Evolutionary conservation across 2,888 invertebrate species (phyloP).

Genomic region (Lysandra coridon): DNA sequence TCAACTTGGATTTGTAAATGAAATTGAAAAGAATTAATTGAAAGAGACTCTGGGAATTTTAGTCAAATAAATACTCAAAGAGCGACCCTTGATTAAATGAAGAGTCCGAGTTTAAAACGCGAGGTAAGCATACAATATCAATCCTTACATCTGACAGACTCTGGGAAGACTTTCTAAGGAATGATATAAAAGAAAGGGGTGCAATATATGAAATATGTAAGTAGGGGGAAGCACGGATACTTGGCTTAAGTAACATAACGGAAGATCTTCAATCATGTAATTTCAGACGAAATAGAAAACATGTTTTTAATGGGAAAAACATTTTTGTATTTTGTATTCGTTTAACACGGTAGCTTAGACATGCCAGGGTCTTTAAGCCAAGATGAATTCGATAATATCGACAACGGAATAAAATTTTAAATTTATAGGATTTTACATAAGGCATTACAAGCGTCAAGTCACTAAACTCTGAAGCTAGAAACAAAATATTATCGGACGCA

Average conservation of each 20-base stretch:
- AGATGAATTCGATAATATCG: neutral
- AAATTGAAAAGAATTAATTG: conserved; percentile 44
- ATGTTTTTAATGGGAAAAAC: conserved; percentile 13
- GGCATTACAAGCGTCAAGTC: neutral
- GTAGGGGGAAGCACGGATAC: conserved; percentile 12
- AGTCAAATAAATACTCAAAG: conserved; percentile 60
- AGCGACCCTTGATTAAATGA: conserved; percentile 62
- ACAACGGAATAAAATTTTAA: neutral
- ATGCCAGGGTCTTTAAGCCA: neutral
- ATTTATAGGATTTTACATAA: neutral
- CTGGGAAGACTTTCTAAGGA: conserved; percentile 25
- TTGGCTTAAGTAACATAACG: conserved; percentile 21
- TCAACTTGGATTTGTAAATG: conserved; percentile 31
- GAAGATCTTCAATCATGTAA: conserved; percentile 28
- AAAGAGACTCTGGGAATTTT: conserved; percentile 50
- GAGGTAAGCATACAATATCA: conserved; percentile 54
- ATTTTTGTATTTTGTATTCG: conserved; percentile 2
- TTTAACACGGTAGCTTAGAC: neutral
- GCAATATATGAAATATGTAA: conserved; percentile 27
- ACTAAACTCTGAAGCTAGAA: too few species aligned
- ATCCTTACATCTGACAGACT: conserved; percentile 32
- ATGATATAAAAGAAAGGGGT: conserved; percentile 30
- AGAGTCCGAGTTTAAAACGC: conserved; percentile 58
- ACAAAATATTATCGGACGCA: too few species aligned
- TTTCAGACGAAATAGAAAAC: conserved; percentile 11